These are phyloP conservation scores for Drosophila setifemur DNA, from an alignment of 1,140 invertebrate genomes.

Conservation along the genomic window DNA sequence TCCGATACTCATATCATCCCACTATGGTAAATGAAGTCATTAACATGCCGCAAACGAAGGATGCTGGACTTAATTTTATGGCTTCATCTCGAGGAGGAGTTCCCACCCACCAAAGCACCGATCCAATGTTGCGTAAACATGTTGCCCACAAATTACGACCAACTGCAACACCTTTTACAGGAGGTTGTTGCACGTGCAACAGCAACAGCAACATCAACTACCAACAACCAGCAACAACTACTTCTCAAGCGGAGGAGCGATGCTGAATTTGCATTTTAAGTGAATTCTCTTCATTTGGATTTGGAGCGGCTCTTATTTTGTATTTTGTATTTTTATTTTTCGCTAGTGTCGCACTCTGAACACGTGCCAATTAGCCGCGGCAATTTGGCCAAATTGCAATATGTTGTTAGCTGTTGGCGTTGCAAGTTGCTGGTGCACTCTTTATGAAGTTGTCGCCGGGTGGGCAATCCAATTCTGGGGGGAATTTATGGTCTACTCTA, in stretches of 20 bases:
- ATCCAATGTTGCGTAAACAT: constrained; percentile 57
- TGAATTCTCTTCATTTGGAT: constrained; percentile 78
- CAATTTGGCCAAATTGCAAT: constrained; percentile 80
- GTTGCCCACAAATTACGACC: constrained; percentile 72
- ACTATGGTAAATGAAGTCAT: constrained; percentile 50
- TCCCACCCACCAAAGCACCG: constrained; percentile 15
- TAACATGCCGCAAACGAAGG: constrained; percentile 58
- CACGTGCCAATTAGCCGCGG: constrained; percentile 75
- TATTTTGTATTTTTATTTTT: no score
- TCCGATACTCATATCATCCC: constrained; percentile 20
- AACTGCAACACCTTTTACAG: constrained; percentile 43
- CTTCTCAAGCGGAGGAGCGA: constrained; percentile 6
- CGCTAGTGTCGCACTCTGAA: constrained; percentile 32
- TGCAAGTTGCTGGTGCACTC: constrained; percentile 36
- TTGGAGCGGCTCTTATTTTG: constrained; percentile 38
- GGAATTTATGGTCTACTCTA: constrained; percentile 42
- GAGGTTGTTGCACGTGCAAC: constrained; percentile 39
- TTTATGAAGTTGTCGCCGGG: constrained; percentile 69
- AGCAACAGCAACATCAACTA: constrained; percentile 13
- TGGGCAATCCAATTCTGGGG: constrained; percentile 26
- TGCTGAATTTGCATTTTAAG: constrained; percentile 72
- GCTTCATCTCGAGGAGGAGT: constrained; percentile 50
- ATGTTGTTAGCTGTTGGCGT: constrained; percentile 75
- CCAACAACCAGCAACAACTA: no score
- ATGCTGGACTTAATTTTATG: constrained; percentile 62